phyloP scores from a whole-genome alignment of 2,113 vertebrate genomes.

The Oreochromis niloticus region DNA sequence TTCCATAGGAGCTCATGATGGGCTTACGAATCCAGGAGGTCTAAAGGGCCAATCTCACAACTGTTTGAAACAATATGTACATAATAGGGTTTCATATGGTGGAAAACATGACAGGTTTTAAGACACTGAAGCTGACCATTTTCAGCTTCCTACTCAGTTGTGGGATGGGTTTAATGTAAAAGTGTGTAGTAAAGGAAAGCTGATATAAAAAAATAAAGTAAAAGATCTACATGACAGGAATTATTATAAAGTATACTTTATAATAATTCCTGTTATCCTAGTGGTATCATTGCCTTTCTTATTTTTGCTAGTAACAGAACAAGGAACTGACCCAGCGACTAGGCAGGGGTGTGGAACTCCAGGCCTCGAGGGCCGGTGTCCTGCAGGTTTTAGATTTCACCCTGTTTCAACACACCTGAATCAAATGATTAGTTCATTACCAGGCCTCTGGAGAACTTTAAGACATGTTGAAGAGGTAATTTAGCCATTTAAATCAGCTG shows the following conservation, averaged over 20 bases:
- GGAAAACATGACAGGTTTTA: neutral
- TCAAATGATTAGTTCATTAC: too few relatives aligned
- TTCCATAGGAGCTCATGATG: constrained; percentile 22
- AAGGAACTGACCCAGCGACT: neutral
- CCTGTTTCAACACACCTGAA: too few relatives aligned
- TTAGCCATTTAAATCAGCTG: too few relatives aligned
- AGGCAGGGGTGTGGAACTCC: too few relatives aligned
- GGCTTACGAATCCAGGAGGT: constrained; percentile 6
- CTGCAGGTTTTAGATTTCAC: too few relatives aligned
- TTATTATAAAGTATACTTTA: neutral
- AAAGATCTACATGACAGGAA: neutral
- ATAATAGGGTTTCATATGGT: neutral
- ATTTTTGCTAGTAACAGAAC: neutral
- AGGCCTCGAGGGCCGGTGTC: too few relatives aligned
- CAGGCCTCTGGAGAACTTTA: too few relatives aligned
- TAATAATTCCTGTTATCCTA: too few relatives aligned
- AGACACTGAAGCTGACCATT: neutral
- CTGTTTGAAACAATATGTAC: neutral
- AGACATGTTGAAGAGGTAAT: too few relatives aligned
- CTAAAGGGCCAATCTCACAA: neutral
- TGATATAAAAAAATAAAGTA: neutral
- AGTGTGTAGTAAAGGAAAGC: neutral
- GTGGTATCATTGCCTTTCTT: neutral
- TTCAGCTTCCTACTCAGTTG: neutral
- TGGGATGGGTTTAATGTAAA: neutral